Conservation (phyloP, 2,888 invertebrate genomes). For the Leucania comma region DNA sequence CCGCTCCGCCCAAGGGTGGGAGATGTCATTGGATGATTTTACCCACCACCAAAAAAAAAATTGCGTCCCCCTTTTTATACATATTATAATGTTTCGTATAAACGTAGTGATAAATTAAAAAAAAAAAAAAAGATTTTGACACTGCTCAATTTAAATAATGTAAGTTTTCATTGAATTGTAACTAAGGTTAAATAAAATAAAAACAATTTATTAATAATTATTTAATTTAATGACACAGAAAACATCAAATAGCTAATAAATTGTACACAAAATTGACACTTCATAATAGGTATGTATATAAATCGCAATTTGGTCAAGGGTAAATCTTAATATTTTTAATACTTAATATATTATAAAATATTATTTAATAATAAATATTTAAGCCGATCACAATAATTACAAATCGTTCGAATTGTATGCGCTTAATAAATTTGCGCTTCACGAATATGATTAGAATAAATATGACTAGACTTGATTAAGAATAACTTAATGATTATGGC, state of each 20-base stretch:
- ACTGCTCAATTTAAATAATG: too few relatives aligned
- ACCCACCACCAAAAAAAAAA: too few relatives aligned
- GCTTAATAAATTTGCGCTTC: slow-evolving; percentile 25
- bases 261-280: slow-evolving; percentile 82
- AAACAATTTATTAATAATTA: slow-evolving; percentile 58
- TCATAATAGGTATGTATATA: slow-evolving; percentile 64
- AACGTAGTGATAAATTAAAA: too few relatives aligned
- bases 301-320: slow-evolving; percentile 80
- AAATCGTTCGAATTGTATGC: slow-evolving; percentile 51
- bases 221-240: slow-evolving; percentile 76
- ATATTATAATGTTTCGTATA: too few relatives aligned
- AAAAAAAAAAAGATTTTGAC: too few relatives aligned
- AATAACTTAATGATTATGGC: slow-evolving; percentile 58
- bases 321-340: slow-evolving; percentile 60
- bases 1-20: too few relatives aligned
- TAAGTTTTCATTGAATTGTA: too few relatives aligned
- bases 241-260: slow-evolving; percentile 76
- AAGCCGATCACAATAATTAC: slow-evolving; percentile 73
- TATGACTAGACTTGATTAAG: slow-evolving; percentile 53
- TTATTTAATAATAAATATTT: slow-evolving; percentile 58
- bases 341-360: slow-evolving; percentile 51
- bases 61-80: too few relatives aligned
- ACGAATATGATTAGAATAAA: slow-evolving; percentile 44
- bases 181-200: slow-evolving; percentile 13
- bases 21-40: too few relatives aligned